Base-by-base conservation (phyloP, 2,113 vertebrate species). In the Otus sunia region DNA sequence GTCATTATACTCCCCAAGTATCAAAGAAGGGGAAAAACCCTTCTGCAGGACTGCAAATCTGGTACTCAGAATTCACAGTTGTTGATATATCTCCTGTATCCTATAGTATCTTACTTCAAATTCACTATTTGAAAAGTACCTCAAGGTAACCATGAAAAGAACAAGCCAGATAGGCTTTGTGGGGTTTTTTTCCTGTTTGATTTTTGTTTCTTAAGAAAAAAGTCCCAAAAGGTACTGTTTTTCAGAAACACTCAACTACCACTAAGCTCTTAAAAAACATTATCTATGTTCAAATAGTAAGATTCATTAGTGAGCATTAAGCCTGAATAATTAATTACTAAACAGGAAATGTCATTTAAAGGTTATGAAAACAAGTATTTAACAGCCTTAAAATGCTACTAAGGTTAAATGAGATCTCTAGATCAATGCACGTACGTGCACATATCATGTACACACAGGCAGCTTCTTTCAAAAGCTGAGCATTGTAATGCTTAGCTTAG, bases 321-420 rank as follows among this genome's bases (percentile, higher is more conserved):
- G 67, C 43, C 30, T 75, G 66, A 84, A 94, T 89, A 96, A 89
- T 86, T 88, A 92, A 94, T 87, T 87, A 59, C 41, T 74, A 67
- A 78, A 78, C 26, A 91, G 43, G 73, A 92, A 94, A 32, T 49
- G 37, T 78, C 58, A 91, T 20, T 72, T 81, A 64, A 90, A 90
- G 36, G 71, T 76, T 79, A 93, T 10, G 12, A 81, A 92, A 95
- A 76, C 18, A 88, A 82, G 15, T 52, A 82, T 47, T 87, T 56
- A 90, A 81, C 22, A 30, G 56, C 23, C 56, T 87, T 82, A 23
- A 78, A 80, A 78, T 37, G 14, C 17, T 63, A 3, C 41, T 66
- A 55, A 50, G 47, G 52, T 74, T 81, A 93, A 87, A 41, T 32
- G 56, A 91, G 56, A 85, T 69, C 37, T 79, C 34, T 53, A 53